These are phyloP conservation scores for Invenusta paracnida DNA, from an alignment of 2,888 invertebrate genomes.

Conservation along the genomic window DNA sequence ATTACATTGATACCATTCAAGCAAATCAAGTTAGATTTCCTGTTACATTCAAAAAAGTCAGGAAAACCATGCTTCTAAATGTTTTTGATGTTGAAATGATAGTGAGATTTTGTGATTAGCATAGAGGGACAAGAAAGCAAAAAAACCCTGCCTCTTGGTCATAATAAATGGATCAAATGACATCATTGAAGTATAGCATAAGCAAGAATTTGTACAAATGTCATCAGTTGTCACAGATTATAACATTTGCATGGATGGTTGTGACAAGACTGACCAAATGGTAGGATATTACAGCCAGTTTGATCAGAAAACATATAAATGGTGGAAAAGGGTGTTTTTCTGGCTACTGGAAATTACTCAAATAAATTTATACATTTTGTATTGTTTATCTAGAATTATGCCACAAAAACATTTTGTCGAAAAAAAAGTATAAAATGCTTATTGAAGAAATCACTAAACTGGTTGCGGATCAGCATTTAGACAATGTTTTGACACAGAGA, in stretches of 20 bases:
- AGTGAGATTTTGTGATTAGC: slow-evolving; percentile 9
- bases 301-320: slow-evolving; percentile 15
- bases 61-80: not conserved
- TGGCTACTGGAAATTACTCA: slow-evolving; percentile 26
- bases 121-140: slow-evolving; percentile 1
- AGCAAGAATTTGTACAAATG: not conserved
- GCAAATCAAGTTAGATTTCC: slow-evolving; percentile 17
- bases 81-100: not conserved
- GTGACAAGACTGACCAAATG: not conserved
- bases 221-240: not conserved
- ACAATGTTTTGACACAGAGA: slow-evolving; percentile 19
- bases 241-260: slow-evolving; percentile 15
- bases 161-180: slow-evolving; percentile 18
- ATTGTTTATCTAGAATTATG: slow-evolving; percentile 8
- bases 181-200: slow-evolving; percentile 16
- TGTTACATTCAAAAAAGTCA: not conserved
- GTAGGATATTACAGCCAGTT: not conserved
- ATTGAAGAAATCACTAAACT: slow-evolving; percentile 12
- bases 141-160: slow-evolving; percentile 24
- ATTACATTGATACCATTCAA: not conserved
- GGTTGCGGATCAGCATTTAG: slow-evolving; percentile 18
- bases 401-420: not conserved
- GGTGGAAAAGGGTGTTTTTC: slow-evolving; percentile 9
- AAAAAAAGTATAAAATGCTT: not conserved
- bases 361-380: not conserved